Conservation (phyloP, 2,888 invertebrate species). For the Apamea crenata region DNA sequence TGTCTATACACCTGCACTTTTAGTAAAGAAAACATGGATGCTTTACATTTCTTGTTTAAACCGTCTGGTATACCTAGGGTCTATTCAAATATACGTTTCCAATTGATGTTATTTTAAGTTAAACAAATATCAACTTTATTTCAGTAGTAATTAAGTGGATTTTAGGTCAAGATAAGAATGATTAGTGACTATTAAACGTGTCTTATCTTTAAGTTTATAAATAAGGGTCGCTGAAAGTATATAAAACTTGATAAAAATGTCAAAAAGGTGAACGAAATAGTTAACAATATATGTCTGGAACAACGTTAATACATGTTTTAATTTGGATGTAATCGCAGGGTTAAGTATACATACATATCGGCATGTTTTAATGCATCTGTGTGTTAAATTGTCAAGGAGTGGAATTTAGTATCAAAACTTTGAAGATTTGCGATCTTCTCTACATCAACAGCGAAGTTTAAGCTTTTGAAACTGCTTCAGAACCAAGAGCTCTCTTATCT, state of each 20-base stretch:
- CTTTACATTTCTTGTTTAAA: background rate
- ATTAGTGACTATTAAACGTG: too few species aligned
- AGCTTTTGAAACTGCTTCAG: slow-evolving; percentile 5
- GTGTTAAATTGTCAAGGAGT: background rate
- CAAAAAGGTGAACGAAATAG: background rate
- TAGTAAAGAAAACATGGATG: background rate
- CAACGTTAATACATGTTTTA: background rate
- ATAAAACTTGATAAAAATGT: background rate
- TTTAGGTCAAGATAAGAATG: too few species aligned
- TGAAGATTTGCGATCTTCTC: background rate
- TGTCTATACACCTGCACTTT: slow-evolving; percentile 26
- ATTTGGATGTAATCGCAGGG: background rate
- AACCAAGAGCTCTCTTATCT: background rate
- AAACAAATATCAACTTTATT: too few species aligned
- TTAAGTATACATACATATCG: background rate
- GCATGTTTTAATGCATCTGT: background rate
- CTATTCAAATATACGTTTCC: too few species aligned
- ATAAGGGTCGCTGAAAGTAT: background rate
- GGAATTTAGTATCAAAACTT: background rate
- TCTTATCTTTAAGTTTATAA: too few species aligned
- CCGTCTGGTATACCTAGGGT: too few species aligned
- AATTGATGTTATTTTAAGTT: too few species aligned
- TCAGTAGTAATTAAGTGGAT: too few species aligned
- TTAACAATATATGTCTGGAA: background rate
- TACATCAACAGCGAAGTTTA: slow-evolving; percentile 14